Evolutionary conservation across 2,888 invertebrate genomes (phyloP).

Genomic region (Hypolimnas misippus): DNA sequence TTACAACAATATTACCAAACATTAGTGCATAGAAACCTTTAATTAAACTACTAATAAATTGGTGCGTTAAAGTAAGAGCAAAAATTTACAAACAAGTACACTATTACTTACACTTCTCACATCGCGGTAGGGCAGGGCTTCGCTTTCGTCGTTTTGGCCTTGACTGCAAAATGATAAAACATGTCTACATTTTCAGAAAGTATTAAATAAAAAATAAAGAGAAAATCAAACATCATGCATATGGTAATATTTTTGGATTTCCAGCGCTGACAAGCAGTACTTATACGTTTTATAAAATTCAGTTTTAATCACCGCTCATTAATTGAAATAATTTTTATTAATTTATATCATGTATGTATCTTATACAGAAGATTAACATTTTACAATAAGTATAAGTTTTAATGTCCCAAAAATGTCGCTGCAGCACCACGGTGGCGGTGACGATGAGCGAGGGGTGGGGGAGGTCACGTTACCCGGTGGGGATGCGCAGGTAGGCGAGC

Average conservation of each 20-base stretch:
- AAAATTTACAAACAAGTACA: constrained; percentile 20
- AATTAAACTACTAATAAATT: constrained; percentile 1
- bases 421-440: no score
- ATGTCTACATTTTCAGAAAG: background rate
- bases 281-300: no score
- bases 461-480: background rate
- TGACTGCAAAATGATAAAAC: constrained; percentile 85
- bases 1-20: no score
- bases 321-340: no score
- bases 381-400: no score
- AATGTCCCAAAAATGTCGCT: no score
- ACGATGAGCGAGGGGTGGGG: background rate
- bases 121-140: constrained; percentile 91
- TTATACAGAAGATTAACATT: no score
- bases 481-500: constrained; percentile 91
- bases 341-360: no score
- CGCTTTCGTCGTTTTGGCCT: constrained; percentile 95
- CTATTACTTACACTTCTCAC: constrained; percentile 91
- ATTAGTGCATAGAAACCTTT: constrained; percentile 7
- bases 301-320: no score
- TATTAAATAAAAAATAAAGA: background rate
- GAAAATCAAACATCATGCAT: no score
- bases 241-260: no score
- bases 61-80: constrained; percentile 21
- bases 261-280: no score